Evolutionary conservation across 2,888 invertebrate species (phyloP), one percentile per base, ranked within the genome.

Genomic region (Spilosoma lubricipeda): DNA sequence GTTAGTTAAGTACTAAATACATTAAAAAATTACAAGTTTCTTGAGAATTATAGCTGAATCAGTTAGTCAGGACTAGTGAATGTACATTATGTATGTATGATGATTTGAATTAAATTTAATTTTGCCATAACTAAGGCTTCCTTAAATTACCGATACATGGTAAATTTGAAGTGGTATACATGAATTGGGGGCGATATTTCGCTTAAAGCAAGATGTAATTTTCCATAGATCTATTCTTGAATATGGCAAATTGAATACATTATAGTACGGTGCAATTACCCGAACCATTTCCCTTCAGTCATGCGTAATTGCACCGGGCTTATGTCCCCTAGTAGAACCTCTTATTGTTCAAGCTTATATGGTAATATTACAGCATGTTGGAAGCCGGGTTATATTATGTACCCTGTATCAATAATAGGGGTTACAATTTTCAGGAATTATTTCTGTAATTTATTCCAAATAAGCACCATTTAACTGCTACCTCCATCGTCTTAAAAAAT

Each of bases 241-340:
- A 72, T 70, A 74, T 39, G 30, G 73, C 64, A 77, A 82, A 82
- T 83, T 83, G 73, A 83, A 82, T 79, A 74, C 73, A 76, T 82
- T 83, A 81, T 77, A 74, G 71, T 52, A 7, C 0, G 15, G 36
- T 36, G 69, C 75, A 82, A 82, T 82, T 82, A 82, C 65, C 75
- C 30, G 69, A 52, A 71, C 71, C 67, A 77, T 79, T 78, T 68
- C 52, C 27, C 33, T 71, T 67, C 71, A 71, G 71, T 70, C 48
- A 72, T 13, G 68, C 65, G 56, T 83, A 77, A 81, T 83, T 83
- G 70, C 74, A 59, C 27, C 13, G 65, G n/a, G 52, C 42, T 81
- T 71, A 72, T 45, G 30, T 64, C 33, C 59, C 64, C 42, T 56
- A 33, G 48, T 23, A 20, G 69, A 48, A 27, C 20, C 42, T 73